Conservation (phyloP, 2,888 invertebrate genomes). For the Hemicrepidius hirtus region DNA sequence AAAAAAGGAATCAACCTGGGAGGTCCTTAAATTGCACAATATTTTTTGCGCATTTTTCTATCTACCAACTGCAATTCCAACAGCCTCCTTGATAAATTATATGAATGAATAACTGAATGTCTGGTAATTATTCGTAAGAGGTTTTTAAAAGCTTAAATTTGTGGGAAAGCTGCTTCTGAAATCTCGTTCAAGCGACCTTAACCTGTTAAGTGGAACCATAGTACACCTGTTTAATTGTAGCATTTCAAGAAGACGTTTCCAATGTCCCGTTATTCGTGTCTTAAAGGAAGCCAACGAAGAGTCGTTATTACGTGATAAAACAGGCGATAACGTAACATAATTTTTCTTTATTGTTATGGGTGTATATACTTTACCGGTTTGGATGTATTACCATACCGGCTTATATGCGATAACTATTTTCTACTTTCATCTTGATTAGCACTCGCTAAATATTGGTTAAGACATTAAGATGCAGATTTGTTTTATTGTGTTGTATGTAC, state of each 20-base stretch:
- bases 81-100: conserved; percentile 11
- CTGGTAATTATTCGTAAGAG: conserved; percentile 20
- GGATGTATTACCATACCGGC: conserved; percentile 33
- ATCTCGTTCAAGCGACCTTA: conserved; percentile 43
- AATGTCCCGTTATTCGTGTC: conserved; percentile 31
- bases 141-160: conserved; percentile 34
- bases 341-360: conserved; percentile 34
- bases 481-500: neutral
- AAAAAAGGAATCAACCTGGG: conserved; percentile 40
- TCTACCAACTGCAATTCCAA: conserved; percentile 20
- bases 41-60: conserved; percentile 16
- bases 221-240: conserved; percentile 51
- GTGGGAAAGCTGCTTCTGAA: conserved; percentile 39
- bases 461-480: conserved; percentile 23
- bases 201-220: conserved; percentile 41
- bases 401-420: conserved; percentile 12
- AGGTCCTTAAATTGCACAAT: conserved; percentile 39
- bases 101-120: conserved; percentile 20
- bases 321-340: conserved; percentile 23
- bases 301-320: conserved; percentile 37
- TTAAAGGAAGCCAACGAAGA: conserved; percentile 11
- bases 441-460: conserved; percentile 33
- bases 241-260: conserved; percentile 31
- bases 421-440: conserved; percentile 37
- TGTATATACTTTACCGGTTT: conserved; percentile 14